Evolutionary conservation across 2,113 vertebrate genomes (phyloP), one percentile per base, ranked within the genome.

Genomic region (Elephantulus edwardii): DNA sequence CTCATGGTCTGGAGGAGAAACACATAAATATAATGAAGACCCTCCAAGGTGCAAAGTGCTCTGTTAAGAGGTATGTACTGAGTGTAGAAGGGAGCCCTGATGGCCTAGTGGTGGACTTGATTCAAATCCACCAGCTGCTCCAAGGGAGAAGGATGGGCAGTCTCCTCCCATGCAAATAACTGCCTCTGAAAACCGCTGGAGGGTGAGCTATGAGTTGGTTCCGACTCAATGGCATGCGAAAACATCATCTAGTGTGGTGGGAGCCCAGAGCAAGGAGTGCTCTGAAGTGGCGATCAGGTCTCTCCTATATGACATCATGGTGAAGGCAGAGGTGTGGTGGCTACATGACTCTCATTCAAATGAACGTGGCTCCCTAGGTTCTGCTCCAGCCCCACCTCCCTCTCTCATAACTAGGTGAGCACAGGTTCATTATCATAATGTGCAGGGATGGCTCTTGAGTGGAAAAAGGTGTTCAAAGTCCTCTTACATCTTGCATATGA

Each of bases 1-100:
- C 92, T 86, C 93, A 95, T 92, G 95, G 95, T 91, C 86, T 93
- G 66, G 26, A 83, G 80, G 91, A 35, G 70, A 79, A 93, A 88
- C 85, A 52, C 60, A 86, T 38, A 93, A n/a, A 68, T 83, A 93
- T 64, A 78, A 79, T 86, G 78, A 60, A 79, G 66, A 58, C 66
- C 66, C 95, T 93, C 70, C 81, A 44, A 5, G 44, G 81, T 86
- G 89, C 89, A 90, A 72, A 35, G 40, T 93, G 90, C 78, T 92
- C 74, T 33, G 46, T 9, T 71, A 46, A 92, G 95, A 96, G 91
- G 92, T 95, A 94, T 72, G 83, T 74, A 76, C 93, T n/a, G n/a
- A n/a, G n/a, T n/a, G n/a, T n/a, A n/a, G n/a, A n/a, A n/a, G n/a
- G n/a, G n/a, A n/a, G n/a, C n/a, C n/a, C n/a, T n/a, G n/a, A n/a